Evolutionary conservation across 1,140 invertebrate species (phyloP), one percentile per base, ranked within the genome.

Genomic region (Adelges cooleyi): DNA sequence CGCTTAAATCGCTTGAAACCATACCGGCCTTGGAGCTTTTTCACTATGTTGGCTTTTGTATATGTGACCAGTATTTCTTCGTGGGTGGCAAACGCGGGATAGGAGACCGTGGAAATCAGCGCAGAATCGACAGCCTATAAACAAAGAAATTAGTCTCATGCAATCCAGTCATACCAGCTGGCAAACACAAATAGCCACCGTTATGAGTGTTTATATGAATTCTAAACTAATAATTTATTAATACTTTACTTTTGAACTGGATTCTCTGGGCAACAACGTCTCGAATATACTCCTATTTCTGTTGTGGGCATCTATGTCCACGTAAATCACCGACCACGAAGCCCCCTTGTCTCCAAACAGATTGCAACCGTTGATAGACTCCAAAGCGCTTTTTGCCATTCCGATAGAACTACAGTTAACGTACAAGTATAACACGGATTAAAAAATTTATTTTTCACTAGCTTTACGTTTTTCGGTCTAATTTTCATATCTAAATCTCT

Each of bases 231-330:
- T 17, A 38, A 36, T 17, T 17, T 29, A 6, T 33, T 33, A 33
- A 6, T 6, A 33, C 29, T 33, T 70, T 77, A 95, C 94, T 80
- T 99, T 99, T 9, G 96, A 98, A 75, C 91, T 95, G 0, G 95
- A 99, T 79, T 99, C 96, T 73, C 95, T 80, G 1, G 97, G 97
- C 50, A 99, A 77, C 77, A 99, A 85, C 9, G 95, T 97, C 79
- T 99, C 95, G 77, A 99, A 98, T 72, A 98, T 99, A 75, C 93
- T 98, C 72, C 96, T 80, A 77, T 99, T 99, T 66, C 97, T 80
- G 79, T 98, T 99, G 74, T 99, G 96, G 20, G 96, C 96, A 80
- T 99, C 96, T 72, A 99, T 98, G 74, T 99, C 96, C 13, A 98
- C 95, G 78, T 98, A 99, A 68, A 99, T 89, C 0, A 99, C 95